Evolutionary conservation across 2,797 vertebrate genomes (phyloP), one percentile per base, ranked within the genome.

Genomic region (Chelmon rostratus): DNA sequence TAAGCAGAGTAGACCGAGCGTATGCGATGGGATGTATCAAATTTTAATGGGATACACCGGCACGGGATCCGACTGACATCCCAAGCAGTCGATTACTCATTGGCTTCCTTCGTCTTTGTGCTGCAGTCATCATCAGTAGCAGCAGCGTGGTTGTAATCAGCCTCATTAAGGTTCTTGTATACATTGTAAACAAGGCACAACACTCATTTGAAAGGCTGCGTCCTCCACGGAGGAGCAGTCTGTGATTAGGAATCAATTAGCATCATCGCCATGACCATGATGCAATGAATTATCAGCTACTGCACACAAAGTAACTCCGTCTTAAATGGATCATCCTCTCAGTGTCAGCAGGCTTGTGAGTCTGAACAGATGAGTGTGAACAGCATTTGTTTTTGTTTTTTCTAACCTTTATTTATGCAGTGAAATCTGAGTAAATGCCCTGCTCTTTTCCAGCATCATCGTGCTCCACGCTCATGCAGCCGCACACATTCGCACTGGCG

Each of bases 161-260:
- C 47, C 59, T 82, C 63, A 52, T 82, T 68, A 38, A 71, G 31
- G 69, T 59, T 42, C 23, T 23, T 23, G 33, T 66, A 47, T 31
- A 40, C 44, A 10, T 37, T 18, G 44, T 63, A 73, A 79, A 81
- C 66, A 53, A 72, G 61, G 31, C 37, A 3, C 19, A 5, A 0
- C 25, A 4, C 50, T 67, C 21, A 1, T 65, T 56, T 61, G 8
- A 6, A 69, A 65, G 63, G 49, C 54, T 58, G 23, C 2, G 54
- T 69, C 57, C 28, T 79, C 46, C 64, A 44, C 56, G 3, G 23
- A 67, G 23, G 12, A 64, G 49, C 40, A 3, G 40, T 16, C 38
- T 65, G 56, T 50, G n/a, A 80, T 70, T 46, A 18, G 42, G 38
- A 66, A 59, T 66, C 66, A 75, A 66, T 78, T 68, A 61, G 73